Percentiles rank a stretch among this genome's conserved stretches.
Evolutionary conservation across 92 coral and sea anemone species (phyloP).

Genomic region (Umimayanthus chanpuru): DNA sequence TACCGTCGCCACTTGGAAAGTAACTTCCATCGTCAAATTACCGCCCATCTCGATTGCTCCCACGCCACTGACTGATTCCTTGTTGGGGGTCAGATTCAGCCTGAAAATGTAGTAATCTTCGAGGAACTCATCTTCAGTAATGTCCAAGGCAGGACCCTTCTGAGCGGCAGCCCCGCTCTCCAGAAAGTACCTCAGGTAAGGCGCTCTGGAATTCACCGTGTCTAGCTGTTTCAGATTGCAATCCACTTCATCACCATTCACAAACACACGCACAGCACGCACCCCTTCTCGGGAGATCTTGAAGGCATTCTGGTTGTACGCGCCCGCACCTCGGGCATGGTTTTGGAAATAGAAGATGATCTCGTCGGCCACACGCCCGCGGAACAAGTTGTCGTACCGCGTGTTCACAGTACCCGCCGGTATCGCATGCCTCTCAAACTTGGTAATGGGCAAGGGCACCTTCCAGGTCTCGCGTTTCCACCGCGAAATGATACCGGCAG

Average conservation of each 20-base stretch:
- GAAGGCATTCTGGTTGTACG: slow-evolving; percentile 26
- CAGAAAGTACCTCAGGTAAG: slow-evolving; percentile 5
- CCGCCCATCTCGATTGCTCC: background rate
- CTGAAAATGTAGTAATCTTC: slow-evolving; percentile 23
- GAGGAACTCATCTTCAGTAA: slow-evolving; percentile 39
- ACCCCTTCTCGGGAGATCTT: background rate
- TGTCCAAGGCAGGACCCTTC: slow-evolving; percentile 7
- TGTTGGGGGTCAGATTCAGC: slow-evolving; percentile 42
- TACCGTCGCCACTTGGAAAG: too few relatives aligned
- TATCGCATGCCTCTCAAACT: background rate
- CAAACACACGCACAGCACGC: background rate
- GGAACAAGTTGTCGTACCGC: background rate
- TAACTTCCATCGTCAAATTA: background rate
- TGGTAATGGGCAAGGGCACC: background rate
- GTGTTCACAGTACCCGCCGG: too few relatives aligned
- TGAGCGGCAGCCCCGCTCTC: background rate
- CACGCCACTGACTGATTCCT: background rate
- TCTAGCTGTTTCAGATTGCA: slow-evolving; percentile 6
- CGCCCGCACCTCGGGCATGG: slow-evolving; percentile 4
- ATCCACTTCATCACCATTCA: slow-evolving; percentile 41
- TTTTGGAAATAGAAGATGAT: slow-evolving; percentile 20
- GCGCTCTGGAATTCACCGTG: background rate
- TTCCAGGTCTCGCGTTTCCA: background rate
- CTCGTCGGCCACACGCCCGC: slow-evolving; percentile 42
- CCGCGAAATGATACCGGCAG: background rate